Base-by-base conservation (phyloP, 1,140 invertebrate species). In the Drosophila quadrilineata region DNA sequence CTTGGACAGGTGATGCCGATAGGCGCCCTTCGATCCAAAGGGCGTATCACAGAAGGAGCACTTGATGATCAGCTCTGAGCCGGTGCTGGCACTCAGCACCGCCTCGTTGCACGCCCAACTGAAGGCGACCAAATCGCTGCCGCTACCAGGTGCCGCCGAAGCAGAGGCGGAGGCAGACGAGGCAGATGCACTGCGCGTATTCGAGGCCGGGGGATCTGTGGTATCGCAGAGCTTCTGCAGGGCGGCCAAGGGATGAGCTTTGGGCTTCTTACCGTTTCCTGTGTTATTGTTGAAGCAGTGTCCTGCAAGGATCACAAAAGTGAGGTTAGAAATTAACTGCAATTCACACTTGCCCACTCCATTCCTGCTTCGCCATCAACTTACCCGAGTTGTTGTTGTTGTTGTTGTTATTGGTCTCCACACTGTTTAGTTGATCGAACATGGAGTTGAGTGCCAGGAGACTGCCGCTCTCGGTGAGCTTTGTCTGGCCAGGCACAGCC, bases 41-140 rank as follows among this genome's bases (percentile, higher is more conserved):
- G 96, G 96, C 10, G 97, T 97, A 90, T 98, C 97, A 91, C 98
- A 99, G 75, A 98, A 96, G 12, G 97, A 96, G 91, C 98, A 98
- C 89, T 98, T 98, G 93, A 98, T 97, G 31, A 97, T 95, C 8
- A 96, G 95, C 73, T 96, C 95, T 0, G 63, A 19, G 8, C 71
- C 76, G 2, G 66, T 59, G 38, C 62, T 71, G 1, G 93, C 93
- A 0, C 95, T 96, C 57, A 96, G 93, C 2, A 97, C 95, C 0
- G 96, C 96, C 86, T 97, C 96, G 86, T 96, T 97, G 90, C 96
- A 97, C 6, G 96, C 96, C 96, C 96, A 97, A 87, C 96, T 97
- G 88, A 97, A 98, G 1, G 96, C 96, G 9, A 97, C 90, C 60
- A 98, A 96, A 72, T 33, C 91, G 85, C 9, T 90, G 85, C 60